Evolutionary conservation across 1,140 invertebrate species (phyloP), one percentile per base, ranked within the genome.

Genomic region (Neoseiulus cucumeris): DNA sequence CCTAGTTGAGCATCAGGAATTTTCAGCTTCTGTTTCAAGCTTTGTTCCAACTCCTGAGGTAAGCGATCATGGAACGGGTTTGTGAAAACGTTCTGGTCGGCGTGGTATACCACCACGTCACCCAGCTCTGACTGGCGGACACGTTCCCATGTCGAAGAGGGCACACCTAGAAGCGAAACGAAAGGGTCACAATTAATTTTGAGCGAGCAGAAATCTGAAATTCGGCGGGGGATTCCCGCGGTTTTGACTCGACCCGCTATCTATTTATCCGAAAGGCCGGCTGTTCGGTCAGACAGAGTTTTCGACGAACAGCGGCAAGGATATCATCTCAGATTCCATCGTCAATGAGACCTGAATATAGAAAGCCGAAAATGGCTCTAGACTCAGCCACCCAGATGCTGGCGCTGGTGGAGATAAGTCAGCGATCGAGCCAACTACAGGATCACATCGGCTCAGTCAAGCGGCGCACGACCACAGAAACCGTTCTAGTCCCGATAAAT

Each of bases 61-160:
- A 1, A 91, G 91, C 70, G 95, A 77, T 96, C 92, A 78, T 89
- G 82, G 76, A 91, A 91, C 6, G 90, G 89, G 41, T 87, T 84
- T 70, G 83, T 82, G 20, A 95, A 82, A 64, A 80, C 83, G 74
- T 91, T 92, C 18, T 79, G 82, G 79, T 96, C 92, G 33, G 88
- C 88, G 79, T 95, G 86, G 69, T 95, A 79, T 68, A 92, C 82
- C 2, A 95, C 90, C 67, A 91, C 86, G 74, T 95, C 91, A 30
- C 89, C 89, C 28, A 95, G 80, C 72, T 94, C 86, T 64, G 80
- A 80, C 73, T 80, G 79, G 70, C 80, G 81, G 51, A 85, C 79
- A 73, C 80, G 80, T 85, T 87, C 76, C 25, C 71, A 66, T 44
- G 69, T 39, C 64, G 51, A 68, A 65, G 22, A 66, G 25, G 41